Evolutionary conservation across 2,797 vertebrate species (phyloP).

Genomic region (Neosilurus hyrtlii): DNA sequence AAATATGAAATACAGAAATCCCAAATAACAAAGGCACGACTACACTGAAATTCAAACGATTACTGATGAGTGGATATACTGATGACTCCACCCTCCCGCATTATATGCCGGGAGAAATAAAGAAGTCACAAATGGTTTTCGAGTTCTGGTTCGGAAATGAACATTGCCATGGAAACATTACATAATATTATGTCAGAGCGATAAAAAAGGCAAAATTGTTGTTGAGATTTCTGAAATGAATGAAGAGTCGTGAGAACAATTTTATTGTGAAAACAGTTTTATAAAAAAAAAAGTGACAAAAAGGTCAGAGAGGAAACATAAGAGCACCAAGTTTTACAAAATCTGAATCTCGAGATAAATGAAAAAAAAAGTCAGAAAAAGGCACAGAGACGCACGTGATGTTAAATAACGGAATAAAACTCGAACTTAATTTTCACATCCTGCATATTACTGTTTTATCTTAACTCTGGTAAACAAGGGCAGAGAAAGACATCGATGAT

Average conservation of each 20-base stretch:
- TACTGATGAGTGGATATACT: too few relatives aligned
- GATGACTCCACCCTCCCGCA: too few relatives aligned
- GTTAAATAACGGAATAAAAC: slow-evolving; percentile 25
- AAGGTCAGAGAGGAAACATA: background rate
- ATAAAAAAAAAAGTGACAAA: slow-evolving; percentile 11
- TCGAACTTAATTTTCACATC: background rate
- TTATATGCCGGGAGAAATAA: too few relatives aligned
- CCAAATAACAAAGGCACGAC: too few relatives aligned
- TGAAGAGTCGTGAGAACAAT: background rate
- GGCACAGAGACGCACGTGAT: background rate
- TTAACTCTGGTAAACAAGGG: background rate
- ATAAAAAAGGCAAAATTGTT: too few relatives aligned
- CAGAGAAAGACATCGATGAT: background rate
- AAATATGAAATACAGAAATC: too few relatives aligned
- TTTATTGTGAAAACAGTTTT: slow-evolving; percentile 29
- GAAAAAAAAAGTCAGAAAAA: background rate
- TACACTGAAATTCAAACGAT: too few relatives aligned
- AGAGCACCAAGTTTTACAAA: background rate
- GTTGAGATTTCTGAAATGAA: background rate
- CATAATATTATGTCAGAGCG: too few relatives aligned
- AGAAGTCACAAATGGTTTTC: too few relatives aligned
- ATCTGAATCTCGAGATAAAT: background rate
- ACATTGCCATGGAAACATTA: too few relatives aligned
- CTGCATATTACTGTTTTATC: too few relatives aligned
- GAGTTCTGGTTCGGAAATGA: too few relatives aligned